Evolutionary conservation across 1,140 invertebrate species (phyloP).

Genomic region (Eufriesea mexicana): DNA sequence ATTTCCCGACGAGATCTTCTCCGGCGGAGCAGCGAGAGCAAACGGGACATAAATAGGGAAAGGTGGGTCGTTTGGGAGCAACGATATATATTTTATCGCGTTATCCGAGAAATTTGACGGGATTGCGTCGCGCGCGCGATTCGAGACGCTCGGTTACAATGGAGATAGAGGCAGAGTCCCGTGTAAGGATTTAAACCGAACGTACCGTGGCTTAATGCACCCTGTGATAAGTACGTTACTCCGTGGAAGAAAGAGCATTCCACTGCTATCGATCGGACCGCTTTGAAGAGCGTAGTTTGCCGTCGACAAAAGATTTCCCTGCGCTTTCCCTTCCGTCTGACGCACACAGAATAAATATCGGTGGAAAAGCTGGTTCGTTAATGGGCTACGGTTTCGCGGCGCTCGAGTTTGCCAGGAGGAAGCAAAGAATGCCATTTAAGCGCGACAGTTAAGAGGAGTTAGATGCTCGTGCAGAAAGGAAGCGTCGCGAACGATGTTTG

Average conservation of each 20-base stretch:
- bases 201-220: not conserved
- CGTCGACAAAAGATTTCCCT: not conserved
- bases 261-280: constrained; percentile 7
- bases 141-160: not conserved
- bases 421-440: constrained; percentile 67
- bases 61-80: not conserved
- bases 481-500: constrained; percentile 64
- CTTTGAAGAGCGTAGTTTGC: not conserved
- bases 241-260: not conserved
- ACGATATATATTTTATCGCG: not conserved
- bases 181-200: not conserved
- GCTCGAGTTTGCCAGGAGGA: constrained; percentile 40
- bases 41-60: not conserved
- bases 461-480: constrained; percentile 58
- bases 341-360: constrained; percentile 50
- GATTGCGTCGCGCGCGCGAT: not conserved
- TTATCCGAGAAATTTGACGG: not conserved
- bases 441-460: constrained; percentile 67
- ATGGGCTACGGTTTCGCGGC: constrained; percentile 48
- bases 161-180: not conserved
- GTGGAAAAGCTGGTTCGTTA: constrained; percentile 47
- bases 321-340: not conserved
- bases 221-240: constrained; percentile 21
- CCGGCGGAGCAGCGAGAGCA: too few relatives aligned
- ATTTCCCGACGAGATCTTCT: not conserved